Evolutionary conservation across 2,113 vertebrate species (phyloP).

Genomic region (Micronisus gabar): DNA sequence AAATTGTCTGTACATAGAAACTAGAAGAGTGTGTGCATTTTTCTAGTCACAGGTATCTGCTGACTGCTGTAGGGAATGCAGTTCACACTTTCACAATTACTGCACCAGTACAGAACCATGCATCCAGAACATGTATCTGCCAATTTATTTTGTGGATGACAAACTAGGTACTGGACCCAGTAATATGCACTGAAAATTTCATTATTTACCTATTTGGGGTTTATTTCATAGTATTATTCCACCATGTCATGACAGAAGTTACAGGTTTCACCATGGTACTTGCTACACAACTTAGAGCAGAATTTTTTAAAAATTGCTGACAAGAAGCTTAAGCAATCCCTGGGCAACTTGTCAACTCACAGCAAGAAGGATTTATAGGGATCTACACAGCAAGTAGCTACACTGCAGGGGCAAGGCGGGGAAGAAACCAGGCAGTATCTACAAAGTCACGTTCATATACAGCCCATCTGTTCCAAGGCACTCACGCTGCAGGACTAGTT

Average conservation of each 20-base stretch:
- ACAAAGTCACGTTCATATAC: not conserved
- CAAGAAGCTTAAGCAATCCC: not conserved
- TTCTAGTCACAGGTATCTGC: not conserved
- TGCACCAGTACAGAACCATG: not conserved
- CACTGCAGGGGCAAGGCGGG: not conserved
- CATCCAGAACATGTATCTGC: accelerated
- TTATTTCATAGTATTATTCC: not conserved
- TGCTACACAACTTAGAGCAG: not conserved
- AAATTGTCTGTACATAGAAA: not conserved
- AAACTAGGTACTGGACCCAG: not conserved
- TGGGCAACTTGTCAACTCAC: not conserved
- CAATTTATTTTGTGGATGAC: not conserved
- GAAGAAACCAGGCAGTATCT: not conserved
- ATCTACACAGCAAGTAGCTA: not conserved
- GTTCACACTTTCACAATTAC: not conserved
- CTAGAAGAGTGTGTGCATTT: not conserved
- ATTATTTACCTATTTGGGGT: not conserved
- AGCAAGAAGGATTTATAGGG: not conserved
- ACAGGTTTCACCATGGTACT: not conserved
- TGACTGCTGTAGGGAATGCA: not conserved
- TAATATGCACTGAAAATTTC: not conserved
- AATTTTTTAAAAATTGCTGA: not conserved
- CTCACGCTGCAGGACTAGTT: not conserved
- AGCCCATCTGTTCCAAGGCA: not conserved
- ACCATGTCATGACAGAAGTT: not conserved